Percentiles rank a stretch among this genome's conserved stretches.
phyloP scores from a whole-genome alignment of 2,888 invertebrate genomes.

The Troides oblongomaculatus region DNA sequence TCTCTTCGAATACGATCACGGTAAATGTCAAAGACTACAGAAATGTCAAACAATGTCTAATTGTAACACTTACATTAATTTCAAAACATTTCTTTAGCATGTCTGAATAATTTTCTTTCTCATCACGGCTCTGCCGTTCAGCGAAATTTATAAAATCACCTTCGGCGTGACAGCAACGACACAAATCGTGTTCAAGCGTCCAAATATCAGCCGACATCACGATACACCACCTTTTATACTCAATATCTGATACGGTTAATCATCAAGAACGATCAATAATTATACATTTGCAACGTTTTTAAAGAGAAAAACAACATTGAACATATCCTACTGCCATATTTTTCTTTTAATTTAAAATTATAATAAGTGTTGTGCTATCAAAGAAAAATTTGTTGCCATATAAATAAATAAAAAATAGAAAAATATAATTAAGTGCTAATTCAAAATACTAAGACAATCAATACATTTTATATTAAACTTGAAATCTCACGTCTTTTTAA shows the following conservation, averaged over 20 bases:
- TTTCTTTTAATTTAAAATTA: conserved; percentile 6
- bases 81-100: conserved; percentile 55
- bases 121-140: conserved; percentile 40
- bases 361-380: not conserved
- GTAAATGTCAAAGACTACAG: not conserved
- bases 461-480: too few species aligned
- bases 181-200: conserved; percentile 57
- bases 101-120: conserved; percentile 50
- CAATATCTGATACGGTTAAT: conserved; percentile 2
- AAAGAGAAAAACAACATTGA: conserved; percentile 1
- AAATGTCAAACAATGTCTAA: not conserved
- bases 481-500: too few species aligned
- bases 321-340: conserved; percentile 9
- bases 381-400: not conserved
- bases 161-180: conserved; percentile 65
- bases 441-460: too few species aligned
- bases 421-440: too few species aligned
- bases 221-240: not conserved
- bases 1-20: not conserved
- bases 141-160: conserved; percentile 55
- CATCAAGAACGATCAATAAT: not conserved
- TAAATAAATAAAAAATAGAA: too few species aligned
- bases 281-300: not conserved
- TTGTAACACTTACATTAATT: conserved; percentile 47
- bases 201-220: conserved; percentile 53